Percentiles rank a stretch among this genome's conserved stretches.
phyloP scores from a whole-genome alignment of 2,797 vertebrate genomes.

The Protosalanx chinensis region DNA sequence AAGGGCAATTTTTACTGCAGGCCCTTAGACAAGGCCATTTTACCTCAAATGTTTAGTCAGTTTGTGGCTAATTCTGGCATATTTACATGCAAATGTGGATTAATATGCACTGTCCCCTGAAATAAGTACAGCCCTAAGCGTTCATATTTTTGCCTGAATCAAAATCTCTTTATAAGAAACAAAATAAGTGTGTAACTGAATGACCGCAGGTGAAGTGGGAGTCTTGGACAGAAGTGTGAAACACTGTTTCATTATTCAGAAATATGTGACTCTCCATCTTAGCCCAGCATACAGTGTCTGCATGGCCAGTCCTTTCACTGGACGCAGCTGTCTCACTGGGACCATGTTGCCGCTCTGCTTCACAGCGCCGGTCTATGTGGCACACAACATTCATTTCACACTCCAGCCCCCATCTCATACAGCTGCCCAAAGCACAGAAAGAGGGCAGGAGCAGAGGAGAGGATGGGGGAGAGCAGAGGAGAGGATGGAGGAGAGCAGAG shows the following conservation, averaged over 20 bases:
- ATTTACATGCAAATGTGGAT: too few relatives aligned
- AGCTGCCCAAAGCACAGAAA: neutral
- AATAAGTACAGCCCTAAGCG: too few relatives aligned
- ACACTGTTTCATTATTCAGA: too few relatives aligned
- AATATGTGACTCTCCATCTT: too few relatives aligned
- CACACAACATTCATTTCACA: conserved; percentile 10
- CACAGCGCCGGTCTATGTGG: conserved; percentile 5
- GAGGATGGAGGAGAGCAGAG: neutral
- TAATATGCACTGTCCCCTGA: too few relatives aligned
- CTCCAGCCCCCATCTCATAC: neutral
- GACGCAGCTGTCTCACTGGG: conserved; percentile 15
- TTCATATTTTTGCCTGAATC: neutral
- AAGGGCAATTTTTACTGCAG: neutral
- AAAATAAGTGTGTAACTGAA: neutral
- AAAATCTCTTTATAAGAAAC: neutral
- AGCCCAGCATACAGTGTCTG: neutral
- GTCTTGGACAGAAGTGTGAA: too few relatives aligned
- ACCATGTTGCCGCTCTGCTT: conserved; percentile 7
- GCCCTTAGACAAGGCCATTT: neutral
- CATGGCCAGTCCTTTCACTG: conserved; percentile 8
- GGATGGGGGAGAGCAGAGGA: neutral
- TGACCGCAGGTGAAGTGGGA: neutral
- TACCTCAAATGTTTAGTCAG: neutral
- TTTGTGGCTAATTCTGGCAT: too few relatives aligned
- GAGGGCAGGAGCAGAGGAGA: neutral